These are phyloP conservation scores for Salmo trutta DNA, from an alignment of 2,797 vertebrate species.

Conservation along the genomic window DNA sequence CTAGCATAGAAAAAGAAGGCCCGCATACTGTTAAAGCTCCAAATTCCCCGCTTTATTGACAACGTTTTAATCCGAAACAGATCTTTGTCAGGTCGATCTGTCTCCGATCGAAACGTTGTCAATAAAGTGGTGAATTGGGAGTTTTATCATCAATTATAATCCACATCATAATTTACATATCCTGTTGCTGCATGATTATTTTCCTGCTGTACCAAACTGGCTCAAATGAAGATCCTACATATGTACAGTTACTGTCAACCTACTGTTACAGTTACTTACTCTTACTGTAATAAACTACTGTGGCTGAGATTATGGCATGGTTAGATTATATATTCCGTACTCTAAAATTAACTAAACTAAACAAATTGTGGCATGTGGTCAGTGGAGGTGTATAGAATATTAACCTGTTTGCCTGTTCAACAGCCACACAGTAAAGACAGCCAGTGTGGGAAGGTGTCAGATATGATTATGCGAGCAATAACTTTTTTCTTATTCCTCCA, in stretches of 20 bases:
- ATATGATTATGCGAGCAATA: background rate
- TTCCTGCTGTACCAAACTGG: no score
- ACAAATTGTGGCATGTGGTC: background rate
- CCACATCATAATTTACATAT: no score
- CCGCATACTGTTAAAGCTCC: no score
- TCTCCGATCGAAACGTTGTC: no score
- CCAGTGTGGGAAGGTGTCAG: constrained; percentile 6
- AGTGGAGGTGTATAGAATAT: background rate
- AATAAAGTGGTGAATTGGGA: no score
- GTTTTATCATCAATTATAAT: no score
- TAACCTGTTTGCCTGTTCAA: background rate
- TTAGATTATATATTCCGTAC: background rate
- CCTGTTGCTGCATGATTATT: no score
- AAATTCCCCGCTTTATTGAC: no score
- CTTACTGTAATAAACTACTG: background rate
- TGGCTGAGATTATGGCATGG: background rate
- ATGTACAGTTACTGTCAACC: background rate
- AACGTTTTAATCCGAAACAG: no score
- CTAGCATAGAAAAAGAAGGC: no score
- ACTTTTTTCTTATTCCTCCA: background rate
- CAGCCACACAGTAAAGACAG: background rate
- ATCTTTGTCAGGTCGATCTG: no score
- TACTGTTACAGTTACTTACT: background rate
- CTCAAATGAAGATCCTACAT: no score
- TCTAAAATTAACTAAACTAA: background rate